Percentiles rank a stretch among this genome's conserved stretches.
Evolutionary conservation across 1,140 invertebrate genomes (phyloP).

Genomic region (Lepidostoma basale): DNA sequence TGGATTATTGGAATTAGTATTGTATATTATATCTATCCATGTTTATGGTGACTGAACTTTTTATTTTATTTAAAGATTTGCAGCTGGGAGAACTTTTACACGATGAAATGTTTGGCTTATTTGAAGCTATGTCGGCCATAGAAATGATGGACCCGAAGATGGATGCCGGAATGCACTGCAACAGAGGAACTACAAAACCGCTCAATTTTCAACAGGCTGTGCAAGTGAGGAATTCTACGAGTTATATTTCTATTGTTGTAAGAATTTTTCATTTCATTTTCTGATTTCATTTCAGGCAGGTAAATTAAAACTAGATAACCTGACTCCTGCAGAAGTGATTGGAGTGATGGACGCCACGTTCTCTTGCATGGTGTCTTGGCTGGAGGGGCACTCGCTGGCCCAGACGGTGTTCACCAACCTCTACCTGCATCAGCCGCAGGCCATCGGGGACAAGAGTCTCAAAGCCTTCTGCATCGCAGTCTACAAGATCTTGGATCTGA

Average conservation of each 20-base stretch:
- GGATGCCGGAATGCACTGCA: conserved; percentile 98
- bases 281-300: conserved; percentile 65
- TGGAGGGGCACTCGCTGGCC: conserved; percentile 93
- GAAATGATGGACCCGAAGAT: conserved; percentile 99
- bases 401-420: conserved; percentile 98
- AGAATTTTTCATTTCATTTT: neutral
- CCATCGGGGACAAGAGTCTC: conserved; percentile 83
- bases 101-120: conserved; percentile 90
- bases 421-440: conserved; percentile 89
- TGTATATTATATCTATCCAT: no score
- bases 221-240: conserved; percentile 59
- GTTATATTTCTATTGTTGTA: neutral
- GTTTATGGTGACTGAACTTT: no score
- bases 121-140: conserved; percentile 99
- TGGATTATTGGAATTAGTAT: no score
- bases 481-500: conserved; percentile 89
- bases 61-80: conserved; percentile 65
- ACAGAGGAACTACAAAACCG: conserved; percentile 81
- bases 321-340: conserved; percentile 74
- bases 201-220: conserved; percentile 89
- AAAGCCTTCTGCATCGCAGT: conserved; percentile 87
- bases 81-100: conserved; percentile 87
- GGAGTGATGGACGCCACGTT: conserved; percentile 94
- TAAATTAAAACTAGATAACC: conserved; percentile 78
- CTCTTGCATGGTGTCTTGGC: conserved; percentile 91